Base-by-base conservation (phyloP, 2,113 vertebrate species). In the Dicrurus megarhynchus region DNA sequence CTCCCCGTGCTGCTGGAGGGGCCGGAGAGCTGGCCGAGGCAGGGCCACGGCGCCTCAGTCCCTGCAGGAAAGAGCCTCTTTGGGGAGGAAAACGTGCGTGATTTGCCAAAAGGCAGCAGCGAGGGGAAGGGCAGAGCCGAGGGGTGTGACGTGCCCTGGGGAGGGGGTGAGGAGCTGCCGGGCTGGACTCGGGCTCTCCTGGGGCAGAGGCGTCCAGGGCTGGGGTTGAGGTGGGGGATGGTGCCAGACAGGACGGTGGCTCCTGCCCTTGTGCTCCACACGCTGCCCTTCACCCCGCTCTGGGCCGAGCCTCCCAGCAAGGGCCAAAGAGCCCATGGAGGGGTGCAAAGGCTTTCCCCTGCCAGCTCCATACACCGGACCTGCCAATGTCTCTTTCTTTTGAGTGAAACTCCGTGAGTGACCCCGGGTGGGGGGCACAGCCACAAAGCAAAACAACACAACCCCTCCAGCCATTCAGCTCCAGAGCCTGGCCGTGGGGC, bases 151-250 rank as follows among this genome's bases (percentile, higher is more conserved):
- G 10, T 32, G 64, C 64, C 73, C 68, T 27, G 73, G 55, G 37
- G 77, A 47, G 55, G 30, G 90, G 76, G 4, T 20, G 71, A 68
- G 77, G 76, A 90, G 47, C 56, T 64, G 80, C 63, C 3, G 21
- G 61, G 21, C 46, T 37, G 39, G 33, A 16, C 41, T 32, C 3
- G 4, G 75, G 44, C 68, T 35, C 17, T 55, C 68, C n/a, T 1
- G 1, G 49, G 2, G 53, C 0, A 0, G 75, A 74, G 55, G 49
- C 0, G 0, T 8, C 5, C 3, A 16, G 52, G n/a, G 44, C 63
- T 63, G 56, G 32, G 27, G 11, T 18, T 47, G 67, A 56, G 44
- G 26, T 1, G 2, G 37, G 77, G 37, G 9, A 21, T 5, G 24
- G 76, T 2, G 6, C 11, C 1, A 6, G 76, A 41, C 52, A 24